phyloP scores from a whole-genome alignment of 2,113 vertebrate species.

The Alexandromys fortis region DNA sequence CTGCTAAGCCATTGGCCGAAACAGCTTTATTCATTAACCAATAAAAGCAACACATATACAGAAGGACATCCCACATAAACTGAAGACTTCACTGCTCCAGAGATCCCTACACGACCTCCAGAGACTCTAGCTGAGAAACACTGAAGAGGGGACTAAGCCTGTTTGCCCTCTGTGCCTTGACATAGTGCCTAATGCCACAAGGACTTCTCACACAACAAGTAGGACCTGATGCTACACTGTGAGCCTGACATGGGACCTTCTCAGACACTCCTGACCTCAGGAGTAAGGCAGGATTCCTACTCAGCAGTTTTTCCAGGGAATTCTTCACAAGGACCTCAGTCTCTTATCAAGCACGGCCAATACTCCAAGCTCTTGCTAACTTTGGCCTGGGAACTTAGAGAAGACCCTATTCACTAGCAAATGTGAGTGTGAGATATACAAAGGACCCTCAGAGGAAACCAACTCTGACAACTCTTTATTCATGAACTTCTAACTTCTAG shows the following conservation, averaged over 20 bases:
- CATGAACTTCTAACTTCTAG: not conserved
- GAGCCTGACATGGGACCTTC: not conserved
- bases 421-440: not conserved
- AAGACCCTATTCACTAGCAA: not conserved
- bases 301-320: not conserved
- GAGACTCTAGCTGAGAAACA: not conserved
- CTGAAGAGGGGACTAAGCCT: not conserved
- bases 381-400: not conserved
- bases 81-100: not conserved
- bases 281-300: not conserved
- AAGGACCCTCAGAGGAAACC: not conserved
- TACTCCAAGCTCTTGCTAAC: not conserved
- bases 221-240: not conserved
- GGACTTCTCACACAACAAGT: not conserved
- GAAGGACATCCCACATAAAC: no score
- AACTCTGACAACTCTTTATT: not conserved
- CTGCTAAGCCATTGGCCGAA: no score
- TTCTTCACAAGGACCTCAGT: not conserved
- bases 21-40: no score
- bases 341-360: not conserved
- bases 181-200: not conserved
- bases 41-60: no score
- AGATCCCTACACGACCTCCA: not conserved
- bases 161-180: not conserved
- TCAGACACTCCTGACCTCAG: not conserved